A percentile compares a stretch with the other conserved stretches of the same genome.
phyloP scores from a whole-genome alignment of 2,888 invertebrate genomes.

The Drosophila kambysellisi region DNA sequence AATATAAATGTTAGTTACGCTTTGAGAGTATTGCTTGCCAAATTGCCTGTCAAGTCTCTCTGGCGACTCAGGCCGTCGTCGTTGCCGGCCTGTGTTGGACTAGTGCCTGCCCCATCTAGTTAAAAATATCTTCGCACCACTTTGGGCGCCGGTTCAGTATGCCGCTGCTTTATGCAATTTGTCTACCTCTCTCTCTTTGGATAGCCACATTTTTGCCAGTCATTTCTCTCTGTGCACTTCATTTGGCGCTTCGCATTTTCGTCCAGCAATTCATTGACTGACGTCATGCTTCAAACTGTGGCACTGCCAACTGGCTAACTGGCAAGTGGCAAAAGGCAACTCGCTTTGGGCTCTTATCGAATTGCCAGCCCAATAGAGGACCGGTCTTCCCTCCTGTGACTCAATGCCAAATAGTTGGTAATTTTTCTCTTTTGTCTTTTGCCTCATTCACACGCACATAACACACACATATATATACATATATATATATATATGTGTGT shows the following conservation, averaged over 20 bases:
- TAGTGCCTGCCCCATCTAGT: slow-evolving; percentile 14
- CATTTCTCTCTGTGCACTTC: slow-evolving; percentile 62
- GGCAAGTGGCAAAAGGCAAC: slow-evolving; percentile 9
- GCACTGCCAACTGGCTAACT: slow-evolving; percentile 21
- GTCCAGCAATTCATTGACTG: slow-evolving; percentile 54
- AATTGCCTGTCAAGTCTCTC: slow-evolving; percentile 72
- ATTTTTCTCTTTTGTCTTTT: slow-evolving; percentile 65
- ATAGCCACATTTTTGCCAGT: slow-evolving; percentile 48
- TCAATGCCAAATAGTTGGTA: slow-evolving; percentile 76
- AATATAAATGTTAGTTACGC: slow-evolving; percentile 77
- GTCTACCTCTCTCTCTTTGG: slow-evolving; percentile 38
- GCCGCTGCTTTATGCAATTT: slow-evolving; percentile 58
- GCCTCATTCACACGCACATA: slow-evolving; percentile 57
- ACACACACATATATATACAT: too few relatives aligned
- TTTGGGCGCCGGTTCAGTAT: slow-evolving; percentile 19
- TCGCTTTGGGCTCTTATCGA: slow-evolving; percentile 68
- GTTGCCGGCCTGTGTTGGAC: slow-evolving; percentile 5
- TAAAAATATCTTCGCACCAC: slow-evolving; percentile 59
- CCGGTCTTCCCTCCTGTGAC: slow-evolving; percentile 52
- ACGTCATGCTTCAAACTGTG: slow-evolving; percentile 54
- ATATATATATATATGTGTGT: background rate
- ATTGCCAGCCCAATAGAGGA: slow-evolving; percentile 44
- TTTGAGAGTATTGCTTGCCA: slow-evolving; percentile 71
- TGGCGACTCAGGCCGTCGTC: slow-evolving; percentile 12
- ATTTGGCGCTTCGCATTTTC: slow-evolving; percentile 55